Evolutionary conservation across 2,797 vertebrate genomes (phyloP), one percentile per base, ranked within the genome.

Genomic region (Vireo griseus): DNA sequence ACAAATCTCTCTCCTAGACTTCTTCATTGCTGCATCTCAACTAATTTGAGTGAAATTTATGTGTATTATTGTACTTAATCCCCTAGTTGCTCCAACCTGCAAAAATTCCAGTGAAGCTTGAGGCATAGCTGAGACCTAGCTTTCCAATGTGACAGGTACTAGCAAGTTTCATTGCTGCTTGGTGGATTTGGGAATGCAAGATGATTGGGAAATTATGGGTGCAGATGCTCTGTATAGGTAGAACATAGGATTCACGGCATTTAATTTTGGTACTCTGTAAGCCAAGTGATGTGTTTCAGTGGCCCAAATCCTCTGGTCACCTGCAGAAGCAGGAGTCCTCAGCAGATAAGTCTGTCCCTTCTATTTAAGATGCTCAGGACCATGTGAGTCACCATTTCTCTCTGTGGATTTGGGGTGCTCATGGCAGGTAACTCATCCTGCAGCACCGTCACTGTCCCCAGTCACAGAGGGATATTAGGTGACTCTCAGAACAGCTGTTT

Each of bases 221-320:
- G 31, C 48, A 58, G 66, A 63, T 51, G 24, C 37, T 31, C 4
- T 35, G 22, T 52, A 17, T 12, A 63, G 20, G 40, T 61, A 68
- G 82, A 80, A 45, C 54, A 22, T 16, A 79, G 45, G n/a, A 79
- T 35, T 73, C 17, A 7, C 5, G 13, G 35, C 42, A 54, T 68
- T n/a, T 65, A 37, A 29, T 47, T 54, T 58, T 54, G 54, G 28
- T 55, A 20, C 37, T 21, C 45, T 58, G 15, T 19, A 65, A 65
- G 12, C 0, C 1, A 74, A 52, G 52, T 40, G 65, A 42, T 0
- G 2, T 0, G 0, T 74, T 74, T 63, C 0, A 0, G 68, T 74
- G 59, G 11, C 20, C 42, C 4, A 0, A 45, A 47, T 92, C 54
- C 35, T 73, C 65, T 0, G 0, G 47, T 52, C 55, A 44, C 44